A percentile compares a stretch with the other conserved stretches of the same genome.
These are phyloP conservation scores for Hyphantria cunea DNA, from an alignment of 1,140 invertebrate species.

Conservation along the genomic window DNA sequence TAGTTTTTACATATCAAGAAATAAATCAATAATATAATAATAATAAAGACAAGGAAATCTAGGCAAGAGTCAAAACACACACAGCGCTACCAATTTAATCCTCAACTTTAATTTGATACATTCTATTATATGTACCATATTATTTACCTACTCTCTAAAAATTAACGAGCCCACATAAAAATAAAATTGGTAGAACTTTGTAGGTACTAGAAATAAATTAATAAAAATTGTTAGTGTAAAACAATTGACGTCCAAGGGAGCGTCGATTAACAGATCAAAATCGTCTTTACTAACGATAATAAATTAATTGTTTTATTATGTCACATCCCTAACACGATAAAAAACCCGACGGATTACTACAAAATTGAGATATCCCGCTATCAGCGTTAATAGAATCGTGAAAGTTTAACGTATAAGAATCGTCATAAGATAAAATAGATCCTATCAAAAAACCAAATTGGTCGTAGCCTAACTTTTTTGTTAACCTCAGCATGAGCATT, in stretches of 20 bases:
- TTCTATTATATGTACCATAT: too few species aligned
- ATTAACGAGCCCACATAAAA: too few species aligned
- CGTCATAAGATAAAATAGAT: constrained; percentile 56
- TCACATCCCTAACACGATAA: constrained; percentile 65
- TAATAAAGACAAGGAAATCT: too few species aligned
- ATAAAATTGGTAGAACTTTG: too few species aligned
- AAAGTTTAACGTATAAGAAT: constrained; percentile 48
- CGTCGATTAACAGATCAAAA: constrained; percentile 59
- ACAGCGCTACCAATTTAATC: too few species aligned
- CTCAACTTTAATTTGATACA: too few species aligned
- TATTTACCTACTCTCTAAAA: too few species aligned
- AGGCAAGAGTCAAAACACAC: too few species aligned
- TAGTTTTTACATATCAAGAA: too few species aligned
- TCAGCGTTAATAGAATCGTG: constrained; percentile 67
- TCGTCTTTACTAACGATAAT: constrained; percentile 62
- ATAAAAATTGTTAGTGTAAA: constrained; percentile 76
- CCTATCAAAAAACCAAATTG: constrained; percentile 66
- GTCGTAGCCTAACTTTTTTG: constrained; percentile 47
- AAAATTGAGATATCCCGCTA: constrained; percentile 78
- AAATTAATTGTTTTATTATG: constrained; percentile 80
- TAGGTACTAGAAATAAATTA: too few species aligned
- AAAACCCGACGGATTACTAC: constrained; percentile 68
- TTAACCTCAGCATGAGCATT: constrained; percentile 61
- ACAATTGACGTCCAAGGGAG: constrained; percentile 55
- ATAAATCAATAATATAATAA: too few species aligned